phyloP scores from a whole-genome alignment of 1,140 invertebrate species.

The Caenorhabditis latens region DNA sequence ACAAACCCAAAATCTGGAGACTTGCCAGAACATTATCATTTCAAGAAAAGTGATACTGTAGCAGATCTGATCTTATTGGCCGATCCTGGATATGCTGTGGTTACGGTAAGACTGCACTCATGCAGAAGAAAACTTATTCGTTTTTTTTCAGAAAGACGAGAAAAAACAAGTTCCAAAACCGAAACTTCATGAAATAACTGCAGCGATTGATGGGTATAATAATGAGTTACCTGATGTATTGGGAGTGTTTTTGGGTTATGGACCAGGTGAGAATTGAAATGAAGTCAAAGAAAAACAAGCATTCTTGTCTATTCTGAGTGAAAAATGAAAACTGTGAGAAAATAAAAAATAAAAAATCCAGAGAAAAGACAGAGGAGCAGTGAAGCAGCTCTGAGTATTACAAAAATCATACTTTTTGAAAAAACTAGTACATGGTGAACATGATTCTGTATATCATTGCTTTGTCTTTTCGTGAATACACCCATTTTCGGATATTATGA shows the following conservation, averaged over 20 bases:
- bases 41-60: constrained; percentile 52
- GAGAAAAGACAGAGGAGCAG: too few relatives aligned
- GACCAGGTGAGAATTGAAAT: constrained; percentile 47
- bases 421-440: too few relatives aligned
- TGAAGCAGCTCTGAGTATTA: too few relatives aligned
- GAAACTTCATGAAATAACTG: not conserved
- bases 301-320: too few relatives aligned
- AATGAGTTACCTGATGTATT: constrained; percentile 36
- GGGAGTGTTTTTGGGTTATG: constrained; percentile 60
- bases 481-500: too few relatives aligned
- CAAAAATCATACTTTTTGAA: too few relatives aligned
- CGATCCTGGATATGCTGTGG: constrained; percentile 60
- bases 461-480: too few relatives aligned
- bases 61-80: constrained; percentile 58
- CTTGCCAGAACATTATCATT: constrained; percentile 61
- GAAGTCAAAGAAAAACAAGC: not conserved
- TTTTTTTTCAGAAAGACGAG: constrained; percentile 57
- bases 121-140: not conserved
- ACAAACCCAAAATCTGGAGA: constrained; percentile 61
- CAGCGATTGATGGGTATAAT: constrained; percentile 57
- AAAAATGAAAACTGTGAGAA: too few relatives aligned
- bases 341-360: too few relatives aligned
- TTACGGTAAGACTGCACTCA: constrained; percentile 30
- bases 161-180: constrained; percentile 56
- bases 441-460: too few relatives aligned